Evolutionary conservation across 2,113 vertebrate species (phyloP).

Genomic region (Cyanoderma ruficeps): DNA sequence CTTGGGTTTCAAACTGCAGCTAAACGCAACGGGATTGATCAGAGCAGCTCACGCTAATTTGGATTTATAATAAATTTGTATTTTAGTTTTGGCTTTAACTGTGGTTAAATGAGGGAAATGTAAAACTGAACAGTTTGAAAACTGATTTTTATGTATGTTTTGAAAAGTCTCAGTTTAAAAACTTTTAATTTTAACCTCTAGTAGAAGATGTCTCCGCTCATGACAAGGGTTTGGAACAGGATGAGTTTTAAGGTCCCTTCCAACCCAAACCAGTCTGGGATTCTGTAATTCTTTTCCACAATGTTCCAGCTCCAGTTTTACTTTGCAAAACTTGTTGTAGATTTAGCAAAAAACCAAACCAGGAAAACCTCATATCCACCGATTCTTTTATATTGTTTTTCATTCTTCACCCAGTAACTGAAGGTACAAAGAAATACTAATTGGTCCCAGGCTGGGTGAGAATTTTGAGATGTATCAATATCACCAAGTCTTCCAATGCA

Average conservation of each 20-base stretch:
- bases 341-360: neutral
- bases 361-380: neutral
- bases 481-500: neutral
- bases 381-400: neutral
- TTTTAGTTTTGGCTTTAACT: neutral
- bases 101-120: neutral
- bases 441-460: neutral
- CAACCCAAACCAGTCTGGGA: neutral
- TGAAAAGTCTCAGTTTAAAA: neutral
- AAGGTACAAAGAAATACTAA: neutral
- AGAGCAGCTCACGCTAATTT: neutral
- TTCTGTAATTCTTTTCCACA: neutral
- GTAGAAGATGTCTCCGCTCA: too few relatives aligned
- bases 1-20: neutral
- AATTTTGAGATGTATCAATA: neutral
- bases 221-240: neutral
- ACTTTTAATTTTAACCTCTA: neutral
- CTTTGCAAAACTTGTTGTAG: neutral
- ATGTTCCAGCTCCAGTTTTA: neutral
- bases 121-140: neutral
- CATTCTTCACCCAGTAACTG: neutral
- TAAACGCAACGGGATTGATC: neutral
- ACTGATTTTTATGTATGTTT: neutral
- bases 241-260: neutral
- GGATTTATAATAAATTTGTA: rapidly evolving